A percentile compares a stretch with the other conserved stretches of the same genome.
phyloP scores from a whole-genome alignment of 2,113 vertebrate species.

The Xerus inauris region DNA sequence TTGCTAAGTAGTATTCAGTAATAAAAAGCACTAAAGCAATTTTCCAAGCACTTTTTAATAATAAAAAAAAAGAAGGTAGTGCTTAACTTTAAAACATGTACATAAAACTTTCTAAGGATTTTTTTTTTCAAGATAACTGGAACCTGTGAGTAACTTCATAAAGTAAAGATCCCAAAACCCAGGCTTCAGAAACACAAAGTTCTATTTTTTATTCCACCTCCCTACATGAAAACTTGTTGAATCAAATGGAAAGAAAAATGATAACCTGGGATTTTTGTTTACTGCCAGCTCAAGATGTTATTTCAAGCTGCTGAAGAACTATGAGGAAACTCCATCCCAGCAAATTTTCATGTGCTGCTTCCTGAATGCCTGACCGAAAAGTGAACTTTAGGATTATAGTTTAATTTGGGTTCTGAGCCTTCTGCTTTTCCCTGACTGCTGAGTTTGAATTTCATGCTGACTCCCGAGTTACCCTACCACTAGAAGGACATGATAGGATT shows the following conservation, averaged over 20 bases:
- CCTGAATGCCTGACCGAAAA: conserved; percentile 81
- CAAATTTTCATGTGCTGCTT: conserved; percentile 78
- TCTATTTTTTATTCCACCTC: conserved; percentile 61
- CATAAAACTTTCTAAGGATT: neutral
- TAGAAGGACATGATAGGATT: neutral
- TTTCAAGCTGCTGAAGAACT: conserved; percentile 81
- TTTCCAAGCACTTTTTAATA: neutral
- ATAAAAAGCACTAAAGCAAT: neutral
- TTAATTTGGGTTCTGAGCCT: conserved; percentile 75
- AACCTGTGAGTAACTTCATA: neutral
- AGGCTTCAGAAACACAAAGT: conserved; percentile 74
- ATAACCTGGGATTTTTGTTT: conserved; percentile 74
- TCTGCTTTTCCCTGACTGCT: conserved; percentile 59
- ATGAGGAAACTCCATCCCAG: conserved; percentile 76
- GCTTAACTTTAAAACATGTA: conserved; percentile 34
- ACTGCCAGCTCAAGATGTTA: conserved; percentile 77
- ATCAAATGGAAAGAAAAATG: conserved; percentile 65
- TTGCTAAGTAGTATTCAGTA: neutral
- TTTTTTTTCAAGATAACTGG: neutral
- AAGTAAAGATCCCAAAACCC: conserved; percentile 56
- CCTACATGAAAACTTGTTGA: conserved; percentile 75
- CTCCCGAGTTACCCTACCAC: conserved; percentile 72
- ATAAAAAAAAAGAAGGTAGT: neutral
- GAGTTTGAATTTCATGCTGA: conserved; percentile 61
- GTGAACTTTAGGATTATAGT: conserved; percentile 73